Base-by-base conservation (phyloP, 2,797 vertebrate genomes). In the Sebastolobus alascanus region DNA sequence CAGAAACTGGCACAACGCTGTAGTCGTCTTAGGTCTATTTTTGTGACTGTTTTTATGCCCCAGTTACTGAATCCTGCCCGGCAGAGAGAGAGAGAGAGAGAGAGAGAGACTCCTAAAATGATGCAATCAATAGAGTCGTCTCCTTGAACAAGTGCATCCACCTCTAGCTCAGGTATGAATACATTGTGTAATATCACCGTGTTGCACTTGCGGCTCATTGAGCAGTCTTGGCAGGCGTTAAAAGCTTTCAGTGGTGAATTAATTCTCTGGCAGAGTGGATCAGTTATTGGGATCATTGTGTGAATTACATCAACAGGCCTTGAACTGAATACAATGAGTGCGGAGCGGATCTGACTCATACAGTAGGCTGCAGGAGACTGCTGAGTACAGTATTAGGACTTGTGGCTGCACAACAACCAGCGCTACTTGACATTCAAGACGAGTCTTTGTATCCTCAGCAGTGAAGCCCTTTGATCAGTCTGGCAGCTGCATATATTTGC, bases 91-190 rank as follows among this genome's bases (percentile, higher is more conserved):
- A 46, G 8, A 46, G 40, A 46, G 1, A 43, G 43, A 46, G 16
- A 40, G 31, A 89, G 37, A 67, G 35, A 58, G 59, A 84, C 40
- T 78, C n/a, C 73, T 59, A 68, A 66, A 70, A 46, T 31, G 27
- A 80, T 87, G 46, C 69, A 81, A 90, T 92, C 82, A 80, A 85
- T 91, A 79, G 11, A 60, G n/a, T 52, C 46, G 76, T 76, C 46
- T 87, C 54, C 69, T 69, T 82, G 40, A 80, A 69, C 38, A 37
- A 58, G 68, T 71, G 58, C 68, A 60, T 84, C 68, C 55, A 38
- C 29, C 73, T 82, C 64, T 40, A 35, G 33, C 29, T 80, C 43
- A 56, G 63, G 72, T 77, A 61, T 50, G 27, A 83, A 55, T 6
- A 66, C 22, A 37, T 68, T 14, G 4, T 59, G 35, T 58, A 35